Evolutionary conservation across 2,113 vertebrate genomes (phyloP).

Genomic region (Isurus oxyrinchus): DNA sequence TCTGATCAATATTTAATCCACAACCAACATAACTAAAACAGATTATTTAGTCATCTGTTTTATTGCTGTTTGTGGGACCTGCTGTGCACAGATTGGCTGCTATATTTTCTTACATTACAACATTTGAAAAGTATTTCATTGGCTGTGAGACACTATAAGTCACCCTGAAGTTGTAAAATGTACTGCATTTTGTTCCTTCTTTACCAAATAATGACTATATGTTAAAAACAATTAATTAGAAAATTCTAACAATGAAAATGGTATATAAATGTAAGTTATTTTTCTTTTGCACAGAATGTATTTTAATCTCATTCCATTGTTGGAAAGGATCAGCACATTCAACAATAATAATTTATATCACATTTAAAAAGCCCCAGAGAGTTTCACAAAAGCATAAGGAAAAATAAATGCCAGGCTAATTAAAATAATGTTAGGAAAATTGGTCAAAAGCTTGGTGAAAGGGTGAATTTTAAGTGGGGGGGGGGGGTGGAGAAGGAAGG

Average conservation of each 20-base stretch:
- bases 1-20: background rate
- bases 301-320: background rate
- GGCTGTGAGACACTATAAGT: no score
- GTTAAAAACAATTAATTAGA: background rate
- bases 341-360: background rate
- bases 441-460: background rate
- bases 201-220: background rate
- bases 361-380: background rate
- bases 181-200: no score
- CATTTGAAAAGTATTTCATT: no score
- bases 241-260: background rate
- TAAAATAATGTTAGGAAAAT: background rate
- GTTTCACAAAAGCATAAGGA: background rate
- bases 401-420: background rate
- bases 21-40: background rate
- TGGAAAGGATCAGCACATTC: background rate
- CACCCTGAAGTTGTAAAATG: no score
- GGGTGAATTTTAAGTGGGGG: background rate
- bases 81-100: background rate
- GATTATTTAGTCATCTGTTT: background rate
- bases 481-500: no score
- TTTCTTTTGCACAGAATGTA: background rate
- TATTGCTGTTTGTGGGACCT: no score
- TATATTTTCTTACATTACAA: background rate
- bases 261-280: background rate